These are phyloP conservation scores for Epicauta chinensis DNA, from an alignment of 1,140 invertebrate genomes.

Conservation along the genomic window DNA sequence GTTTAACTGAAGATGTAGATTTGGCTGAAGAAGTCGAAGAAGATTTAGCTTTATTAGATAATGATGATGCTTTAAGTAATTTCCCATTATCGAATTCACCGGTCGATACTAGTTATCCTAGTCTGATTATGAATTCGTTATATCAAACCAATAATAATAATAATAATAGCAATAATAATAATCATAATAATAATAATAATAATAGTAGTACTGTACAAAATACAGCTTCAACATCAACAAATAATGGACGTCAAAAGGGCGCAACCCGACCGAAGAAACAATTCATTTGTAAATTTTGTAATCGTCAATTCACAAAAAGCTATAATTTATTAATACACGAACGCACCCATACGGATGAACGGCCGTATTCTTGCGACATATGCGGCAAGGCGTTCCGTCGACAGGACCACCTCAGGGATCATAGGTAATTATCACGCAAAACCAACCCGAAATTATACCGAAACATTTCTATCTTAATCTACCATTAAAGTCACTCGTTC, in stretches of 20 bases:
- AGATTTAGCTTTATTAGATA: conserved; percentile 52
- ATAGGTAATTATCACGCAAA: conserved; percentile 55
- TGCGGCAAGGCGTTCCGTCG: conserved; percentile 92
- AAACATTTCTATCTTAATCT: background rate
- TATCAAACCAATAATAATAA: conserved; percentile 45
- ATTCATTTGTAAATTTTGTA: conserved; percentile 94
- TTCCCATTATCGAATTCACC: conserved; percentile 46
- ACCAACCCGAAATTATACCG: no score
- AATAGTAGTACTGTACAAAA: conserved; percentile 20
- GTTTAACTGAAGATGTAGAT: conserved; percentile 51
- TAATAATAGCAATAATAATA: conserved; percentile 26
- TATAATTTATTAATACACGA: conserved; percentile 96
- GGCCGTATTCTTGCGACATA: conserved; percentile 92
- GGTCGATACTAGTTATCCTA: conserved; percentile 52
- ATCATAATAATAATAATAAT: conserved; percentile 32
- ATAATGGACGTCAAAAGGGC: conserved; percentile 39
- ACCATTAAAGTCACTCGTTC: no score
- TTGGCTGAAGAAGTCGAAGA: conserved; percentile 56
- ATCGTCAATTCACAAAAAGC: conserved; percentile 91
- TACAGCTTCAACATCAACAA: conserved; percentile 11
- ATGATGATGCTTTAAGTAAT: conserved; percentile 46
- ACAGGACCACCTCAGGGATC: conserved; percentile 90
- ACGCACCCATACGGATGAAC: conserved; percentile 90
- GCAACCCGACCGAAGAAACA: conserved; percentile 80
- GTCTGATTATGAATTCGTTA: conserved; percentile 53